Evolutionary conservation across 2,113 vertebrate species (phyloP), one percentile per base, ranked within the genome.

Genomic region (Passer domesticus): DNA sequence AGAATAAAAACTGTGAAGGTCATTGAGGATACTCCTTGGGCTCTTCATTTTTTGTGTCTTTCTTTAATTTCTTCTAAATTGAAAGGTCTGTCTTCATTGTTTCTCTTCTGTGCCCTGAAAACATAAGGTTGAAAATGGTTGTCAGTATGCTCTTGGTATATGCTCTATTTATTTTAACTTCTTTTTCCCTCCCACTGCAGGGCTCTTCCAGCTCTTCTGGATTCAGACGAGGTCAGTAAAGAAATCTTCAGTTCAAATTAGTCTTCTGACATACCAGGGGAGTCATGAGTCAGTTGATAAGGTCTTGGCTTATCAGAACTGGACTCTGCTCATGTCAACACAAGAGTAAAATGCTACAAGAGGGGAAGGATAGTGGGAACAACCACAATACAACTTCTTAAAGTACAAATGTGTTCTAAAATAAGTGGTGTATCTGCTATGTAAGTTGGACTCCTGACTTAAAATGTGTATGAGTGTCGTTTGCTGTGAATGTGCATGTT

Each of bases 201-300:
- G 69, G 98, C 98, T 95, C 98, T 98, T 94, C 98, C 98, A 82
- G 98, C 98, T 84, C 98, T 98, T 96, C 88, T 98, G 90, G 98
- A 98, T 98, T 98, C 98, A 92, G 98, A 98, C 91, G 98, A 98
- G 98, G 98, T 98, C 90, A 98, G 98, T 98, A 96, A 95, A 89
- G 64, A 94, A 92, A 78, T 93, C 27, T 72, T 87, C 64, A 66
- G 66, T 78, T 83, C 77, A 77, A 60, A 79, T 75, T 90, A 92
- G 31, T 94, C 50, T 91, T 90, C 16, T 96, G 81, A 94, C 41
- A 92, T 95, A 63, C 72, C 75, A 84, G 58, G 68, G 60, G 73
- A 95, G 77, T 94, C 86, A 81, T 20, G 56, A 96, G 74, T 83
- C 66, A 87, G 73, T 56, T 87, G 76, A 83, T 60, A 83, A 63